Evolutionary conservation across 2,797 vertebrate species (phyloP), one percentile per base, ranked within the genome.

Genomic region (Poeciliopsis turneri): DNA sequence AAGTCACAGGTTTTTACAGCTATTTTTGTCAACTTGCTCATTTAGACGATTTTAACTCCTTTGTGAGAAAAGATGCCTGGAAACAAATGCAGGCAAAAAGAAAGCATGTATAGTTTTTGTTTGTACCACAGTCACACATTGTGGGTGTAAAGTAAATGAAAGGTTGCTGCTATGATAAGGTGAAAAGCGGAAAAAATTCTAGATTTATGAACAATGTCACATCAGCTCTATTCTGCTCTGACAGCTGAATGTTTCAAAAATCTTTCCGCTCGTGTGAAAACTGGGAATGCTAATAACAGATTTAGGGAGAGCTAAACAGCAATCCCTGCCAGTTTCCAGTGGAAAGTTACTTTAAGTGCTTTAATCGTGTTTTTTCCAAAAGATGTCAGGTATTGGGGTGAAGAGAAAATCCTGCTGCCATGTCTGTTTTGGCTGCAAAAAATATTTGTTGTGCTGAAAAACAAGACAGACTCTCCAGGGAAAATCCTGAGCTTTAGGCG

Each of bases 391-490:
- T 8, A 16, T 33, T 33, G n/a, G 55, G 4, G 25, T 8, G 15
- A n/a, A 25, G 23, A 53, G 4, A 51, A 73, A 53, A 33, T 33
- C 33, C 16, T 82, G 33, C 16, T 53, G n/a, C 12, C 39, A 15
- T 43, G 12, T 69, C 20, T 25, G 43, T 68, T 25, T 25, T 69
- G 5, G 25, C 13, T 75, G 73, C 85, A 84, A 47, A 78, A 85
- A 85, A 87, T 76, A 72, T 81, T 87, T 88, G 76, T 82, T 68
- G 78, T 80, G 74, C 28, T 75, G 41, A 41, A 39, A 66, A 47
- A 7, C 2, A 8, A 45, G 13, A 36, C 47, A 55, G 33, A 41
- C 23, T 51, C 10, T 36, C 11, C 20, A 73, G 30, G 18, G 7
- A 23, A 20, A 3, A 81, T 59, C 76, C 9, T 51, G 59, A 64